Conservation (phyloP, 2,113 vertebrate genomes). For the Haemorhous mexicanus region DNA sequence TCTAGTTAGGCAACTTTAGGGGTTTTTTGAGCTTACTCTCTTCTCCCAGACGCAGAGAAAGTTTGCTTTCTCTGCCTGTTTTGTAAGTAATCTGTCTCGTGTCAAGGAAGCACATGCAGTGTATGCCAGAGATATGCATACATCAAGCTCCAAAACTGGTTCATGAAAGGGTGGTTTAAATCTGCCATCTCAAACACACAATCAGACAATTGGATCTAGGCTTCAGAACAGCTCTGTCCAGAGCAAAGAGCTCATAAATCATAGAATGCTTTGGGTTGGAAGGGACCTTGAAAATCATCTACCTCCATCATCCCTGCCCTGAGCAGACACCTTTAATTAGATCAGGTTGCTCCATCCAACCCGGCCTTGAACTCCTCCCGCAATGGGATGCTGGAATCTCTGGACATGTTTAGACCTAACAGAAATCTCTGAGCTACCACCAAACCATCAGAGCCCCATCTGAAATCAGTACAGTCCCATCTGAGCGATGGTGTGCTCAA, state of each 20-base stretch:
- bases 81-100: background rate
- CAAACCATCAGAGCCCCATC: background rate
- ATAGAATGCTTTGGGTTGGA: background rate
- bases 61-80: background rate
- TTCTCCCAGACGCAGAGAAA: background rate
- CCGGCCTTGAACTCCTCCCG: background rate
- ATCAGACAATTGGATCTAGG: background rate
- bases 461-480: background rate
- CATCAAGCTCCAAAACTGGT: background rate
- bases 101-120: background rate
- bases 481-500: background rate
- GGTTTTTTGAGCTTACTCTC: background rate
- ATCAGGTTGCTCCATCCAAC: background rate
- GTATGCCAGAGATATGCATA: background rate
- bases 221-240: background rate
- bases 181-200: background rate
- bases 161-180: background rate
- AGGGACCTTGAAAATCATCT: background rate
- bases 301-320: background rate
- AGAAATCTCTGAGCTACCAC: background rate
- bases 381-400: background rate
- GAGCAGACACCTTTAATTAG: background rate
- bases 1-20: background rate
- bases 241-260: background rate
- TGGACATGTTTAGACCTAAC: accelerated